phyloP scores from a whole-genome alignment of 2,888 invertebrate genomes.

The Frankliniella intonsa region DNA sequence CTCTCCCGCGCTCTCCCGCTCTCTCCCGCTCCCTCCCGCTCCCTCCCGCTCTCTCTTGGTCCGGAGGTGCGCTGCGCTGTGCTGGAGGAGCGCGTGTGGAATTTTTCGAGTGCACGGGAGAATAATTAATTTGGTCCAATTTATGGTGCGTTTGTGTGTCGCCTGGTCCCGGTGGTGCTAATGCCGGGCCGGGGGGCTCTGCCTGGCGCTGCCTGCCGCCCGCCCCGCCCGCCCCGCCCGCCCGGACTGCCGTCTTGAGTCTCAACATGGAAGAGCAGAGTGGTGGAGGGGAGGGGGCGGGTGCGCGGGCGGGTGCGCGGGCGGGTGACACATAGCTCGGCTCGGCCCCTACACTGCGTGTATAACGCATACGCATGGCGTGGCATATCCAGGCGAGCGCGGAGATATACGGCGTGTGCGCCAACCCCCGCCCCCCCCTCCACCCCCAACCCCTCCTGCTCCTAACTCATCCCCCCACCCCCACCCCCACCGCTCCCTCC shows the following conservation, averaged over 20 bases:
- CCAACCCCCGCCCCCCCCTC: background rate
- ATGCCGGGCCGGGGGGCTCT: background rate
- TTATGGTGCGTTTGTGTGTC: no score
- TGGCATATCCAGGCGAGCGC: conserved; percentile 21
- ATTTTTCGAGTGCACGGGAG: no score
- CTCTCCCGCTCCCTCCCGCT: no score
- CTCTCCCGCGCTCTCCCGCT: no score
- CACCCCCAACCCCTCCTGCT: background rate
- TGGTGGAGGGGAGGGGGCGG: background rate
- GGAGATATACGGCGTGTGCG: conserved; percentile 18
- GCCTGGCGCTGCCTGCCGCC: background rate
- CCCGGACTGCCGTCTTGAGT: background rate
- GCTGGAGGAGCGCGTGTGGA: no score
- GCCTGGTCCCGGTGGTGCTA: no score
- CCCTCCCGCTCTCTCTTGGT: no score
- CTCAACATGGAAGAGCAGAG: background rate
- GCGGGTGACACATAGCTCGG: conserved; percentile 12
- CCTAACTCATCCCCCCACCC: background rate
- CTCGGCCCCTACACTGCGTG: background rate
- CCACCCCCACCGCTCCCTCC: background rate
- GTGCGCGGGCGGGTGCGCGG: background rate
- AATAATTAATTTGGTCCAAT: no score
- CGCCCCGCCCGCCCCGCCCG: background rate
- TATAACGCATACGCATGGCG: conserved; percentile 20
- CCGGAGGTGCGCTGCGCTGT: no score